phyloP scores from a whole-genome alignment of 2,888 invertebrate species.

The Nemoura dubitans region DNA sequence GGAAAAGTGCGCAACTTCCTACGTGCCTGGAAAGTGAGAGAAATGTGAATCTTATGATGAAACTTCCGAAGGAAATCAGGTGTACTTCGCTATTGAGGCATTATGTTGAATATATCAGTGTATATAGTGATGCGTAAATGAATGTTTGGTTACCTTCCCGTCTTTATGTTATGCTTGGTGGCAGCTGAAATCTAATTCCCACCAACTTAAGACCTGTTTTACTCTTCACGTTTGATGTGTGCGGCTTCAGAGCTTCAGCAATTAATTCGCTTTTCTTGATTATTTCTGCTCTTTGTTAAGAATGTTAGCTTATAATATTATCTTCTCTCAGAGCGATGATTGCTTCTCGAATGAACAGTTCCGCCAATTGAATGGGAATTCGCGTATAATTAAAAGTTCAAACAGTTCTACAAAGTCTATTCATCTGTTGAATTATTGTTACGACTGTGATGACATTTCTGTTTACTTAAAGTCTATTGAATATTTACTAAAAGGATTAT shows the following conservation, averaged over 20 bases:
- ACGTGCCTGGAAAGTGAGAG: neutral
- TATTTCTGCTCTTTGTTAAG: constrained; percentile 30
- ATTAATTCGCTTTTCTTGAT: constrained; percentile 26
- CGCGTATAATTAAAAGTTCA: constrained; percentile 34
- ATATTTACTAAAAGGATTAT: constrained; percentile 22
- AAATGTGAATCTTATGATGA: neutral
- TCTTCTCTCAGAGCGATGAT: constrained; percentile 26
- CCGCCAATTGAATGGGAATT: constrained; percentile 25
- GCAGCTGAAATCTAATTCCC: neutral
- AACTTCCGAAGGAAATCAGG: neutral
- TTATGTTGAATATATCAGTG: neutral
- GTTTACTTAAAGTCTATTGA: constrained; percentile 32
- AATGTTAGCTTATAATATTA: constrained; percentile 32
- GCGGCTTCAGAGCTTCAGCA: constrained; percentile 16
- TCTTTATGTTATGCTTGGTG: neutral
- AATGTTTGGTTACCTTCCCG: neutral
- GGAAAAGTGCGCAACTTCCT: neutral
- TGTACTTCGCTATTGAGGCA: neutral
- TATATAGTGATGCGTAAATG: neutral
- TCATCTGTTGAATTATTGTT: constrained; percentile 34
- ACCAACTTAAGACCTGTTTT: neutral
- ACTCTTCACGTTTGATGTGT: neutral
- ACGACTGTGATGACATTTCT: constrained; percentile 21
- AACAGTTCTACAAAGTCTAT: constrained; percentile 17
- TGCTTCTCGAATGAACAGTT: constrained; percentile 25